phyloP scores from a whole-genome alignment of 1,140 invertebrate genomes.

The Hestina assimilis region DNA sequence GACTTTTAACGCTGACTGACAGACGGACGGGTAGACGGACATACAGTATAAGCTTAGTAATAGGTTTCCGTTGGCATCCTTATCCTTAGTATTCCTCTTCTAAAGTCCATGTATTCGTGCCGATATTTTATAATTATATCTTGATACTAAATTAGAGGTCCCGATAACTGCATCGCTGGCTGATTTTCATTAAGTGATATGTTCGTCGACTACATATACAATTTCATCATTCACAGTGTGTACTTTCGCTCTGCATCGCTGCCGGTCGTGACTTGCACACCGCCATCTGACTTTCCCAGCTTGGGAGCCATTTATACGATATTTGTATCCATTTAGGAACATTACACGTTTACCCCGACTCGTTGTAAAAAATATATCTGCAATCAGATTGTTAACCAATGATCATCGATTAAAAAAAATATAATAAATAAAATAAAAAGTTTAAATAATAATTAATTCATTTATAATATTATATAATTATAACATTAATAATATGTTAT shows the following conservation, averaged over 20 bases:
- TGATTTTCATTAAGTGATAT: conserved; percentile 14
- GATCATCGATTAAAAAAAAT: background rate
- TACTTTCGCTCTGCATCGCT: conserved; percentile 44
- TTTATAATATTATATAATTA: background rate
- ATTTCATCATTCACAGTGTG: conserved; percentile 41
- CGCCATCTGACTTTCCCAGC: conserved; percentile 47
- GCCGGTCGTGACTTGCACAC: conserved; percentile 50
- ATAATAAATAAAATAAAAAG: background rate
- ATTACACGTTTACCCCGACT: conserved; percentile 34
- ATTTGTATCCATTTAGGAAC: conserved; percentile 40
- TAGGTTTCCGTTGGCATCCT: no score
- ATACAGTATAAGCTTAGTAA: no score
- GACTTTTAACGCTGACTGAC: no score
- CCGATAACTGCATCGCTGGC: no score
- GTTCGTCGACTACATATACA: conserved; percentile 29
- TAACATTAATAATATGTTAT: no score
- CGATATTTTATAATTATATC: no score
- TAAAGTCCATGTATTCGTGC: no score
- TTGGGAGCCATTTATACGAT: conserved; percentile 33
- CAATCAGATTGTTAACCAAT: no score
- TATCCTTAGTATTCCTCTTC: no score
- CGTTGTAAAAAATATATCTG: conserved; percentile 31
- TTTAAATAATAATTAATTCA: background rate
- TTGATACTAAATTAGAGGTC: no score
- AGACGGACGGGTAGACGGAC: no score